Evolutionary conservation across 2,888 invertebrate genomes (phyloP).

Genomic region (Rutpela maculata): DNA sequence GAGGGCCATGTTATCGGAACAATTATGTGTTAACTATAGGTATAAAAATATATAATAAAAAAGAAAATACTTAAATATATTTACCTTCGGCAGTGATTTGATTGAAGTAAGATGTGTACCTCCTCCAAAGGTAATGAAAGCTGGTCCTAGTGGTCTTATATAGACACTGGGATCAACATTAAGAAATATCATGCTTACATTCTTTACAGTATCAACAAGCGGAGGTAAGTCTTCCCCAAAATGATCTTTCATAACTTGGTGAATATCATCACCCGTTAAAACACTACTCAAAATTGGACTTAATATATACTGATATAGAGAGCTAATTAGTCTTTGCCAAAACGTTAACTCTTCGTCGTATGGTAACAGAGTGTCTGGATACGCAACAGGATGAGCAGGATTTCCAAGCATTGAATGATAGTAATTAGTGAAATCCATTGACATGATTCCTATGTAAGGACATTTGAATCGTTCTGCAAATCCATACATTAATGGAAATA

Average conservation of each 20-base stretch:
- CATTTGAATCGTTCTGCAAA: slow-evolving; percentile 57
- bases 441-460: slow-evolving; percentile 56
- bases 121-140: slow-evolving; percentile 64
- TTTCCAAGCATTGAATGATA: slow-evolving; percentile 56
- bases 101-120: slow-evolving; percentile 61
- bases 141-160: slow-evolving; percentile 62
- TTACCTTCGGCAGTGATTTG: slow-evolving; percentile 62
- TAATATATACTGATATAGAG: slow-evolving; percentile 21
- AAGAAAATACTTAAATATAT: background rate
- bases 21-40: too few species aligned
- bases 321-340: slow-evolving; percentile 64
- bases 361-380: slow-evolving; percentile 51
- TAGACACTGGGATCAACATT: slow-evolving; percentile 65
- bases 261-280: background rate
- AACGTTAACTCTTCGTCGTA: slow-evolving; percentile 64
- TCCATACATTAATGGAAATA: slow-evolving; percentile 53
- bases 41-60: too few species aligned
- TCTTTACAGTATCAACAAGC: slow-evolving; percentile 56
- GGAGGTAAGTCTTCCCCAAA: slow-evolving; percentile 60
- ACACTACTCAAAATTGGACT: background rate
- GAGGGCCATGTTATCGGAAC: too few species aligned
- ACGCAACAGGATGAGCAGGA: slow-evolving; percentile 52
- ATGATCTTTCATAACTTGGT: slow-evolving; percentile 51
- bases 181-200: slow-evolving; percentile 64
- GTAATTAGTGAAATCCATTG: slow-evolving; percentile 48